phyloP scores from a whole-genome alignment of 2,888 invertebrate genomes.

The Acrocyrtus sp. region DNA sequence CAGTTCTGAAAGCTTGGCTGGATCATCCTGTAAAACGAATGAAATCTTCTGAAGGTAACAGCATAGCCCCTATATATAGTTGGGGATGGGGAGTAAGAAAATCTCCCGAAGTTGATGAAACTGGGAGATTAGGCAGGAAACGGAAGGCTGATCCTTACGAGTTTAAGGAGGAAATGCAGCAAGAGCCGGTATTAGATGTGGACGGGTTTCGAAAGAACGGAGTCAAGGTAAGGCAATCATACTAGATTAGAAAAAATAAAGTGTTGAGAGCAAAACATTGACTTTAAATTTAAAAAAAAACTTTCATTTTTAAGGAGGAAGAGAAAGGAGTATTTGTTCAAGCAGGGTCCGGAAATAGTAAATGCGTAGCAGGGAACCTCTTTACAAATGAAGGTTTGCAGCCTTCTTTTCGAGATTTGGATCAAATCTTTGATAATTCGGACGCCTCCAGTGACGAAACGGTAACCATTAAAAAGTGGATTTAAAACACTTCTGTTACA shows the following conservation, averaged over 20 bases:
- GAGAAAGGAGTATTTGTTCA: constrained; percentile 64
- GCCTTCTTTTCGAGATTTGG: constrained; percentile 88
- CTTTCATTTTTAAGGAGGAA: constrained; percentile 63
- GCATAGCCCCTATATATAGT: constrained; percentile 52
- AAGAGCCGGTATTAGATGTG: constrained; percentile 67
- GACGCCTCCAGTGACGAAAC: constrained; percentile 87
- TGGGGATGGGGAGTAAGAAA: constrained; percentile 63
- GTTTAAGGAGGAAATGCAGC: constrained; percentile 74
- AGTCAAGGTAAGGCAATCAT: constrained; percentile 22
- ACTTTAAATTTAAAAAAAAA: neutral
- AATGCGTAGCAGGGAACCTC: constrained; percentile 70
- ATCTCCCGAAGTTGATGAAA: constrained; percentile 37
- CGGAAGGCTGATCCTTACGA: constrained; percentile 74
- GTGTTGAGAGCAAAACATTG: neutral
- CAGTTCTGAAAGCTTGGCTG: constrained; percentile 85
- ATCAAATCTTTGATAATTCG: constrained; percentile 93
- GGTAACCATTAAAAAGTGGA: too few relatives aligned
- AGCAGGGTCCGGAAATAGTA: constrained; percentile 69
- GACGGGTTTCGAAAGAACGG: constrained; percentile 67
- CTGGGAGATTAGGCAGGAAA: constrained; percentile 52
- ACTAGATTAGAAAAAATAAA: neutral
- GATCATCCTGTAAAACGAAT: constrained; percentile 92
- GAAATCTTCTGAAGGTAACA: constrained; percentile 69
- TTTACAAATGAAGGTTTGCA: constrained; percentile 90
- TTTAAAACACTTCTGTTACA: too few relatives aligned